Evolutionary conservation across 1,140 invertebrate species (phyloP), one percentile per base, ranked within the genome.

Genomic region (Maniola jurtina): DNA sequence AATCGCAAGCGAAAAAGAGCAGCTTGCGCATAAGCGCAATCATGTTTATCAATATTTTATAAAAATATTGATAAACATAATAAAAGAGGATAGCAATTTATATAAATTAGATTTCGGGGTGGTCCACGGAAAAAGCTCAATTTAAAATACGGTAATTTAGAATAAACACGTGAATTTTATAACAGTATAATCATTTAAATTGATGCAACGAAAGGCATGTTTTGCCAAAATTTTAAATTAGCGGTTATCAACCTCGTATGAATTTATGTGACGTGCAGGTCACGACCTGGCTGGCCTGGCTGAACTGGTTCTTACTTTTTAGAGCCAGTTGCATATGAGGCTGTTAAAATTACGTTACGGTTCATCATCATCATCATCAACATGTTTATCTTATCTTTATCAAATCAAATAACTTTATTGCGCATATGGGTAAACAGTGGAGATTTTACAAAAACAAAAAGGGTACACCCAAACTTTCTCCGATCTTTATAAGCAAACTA

Each of bases 171-270:
- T n/a, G 36, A 36, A 57, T 57, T n/a, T 40, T 14, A 57, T 14
- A 9, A 36, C 14, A 45, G 10, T 45, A n/a, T 45, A 45, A 45
- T 45, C n/a, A n/a, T 38, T 14, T 16, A 36, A 57, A n/a, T 57
- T 38, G 55, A 36, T 57, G 55, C 42, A 45, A 45, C 42, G 34
- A 55, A 55, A 34, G 52, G 55, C 36, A 36, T n/a, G 14, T 25
- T 14, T 38, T 57, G 55, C 34, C 55, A 38, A 57, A 56, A 57
- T 57, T 57, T 57, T n/a, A 57, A 57, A 57, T 57, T 13, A 57
- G 13, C 14, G 35, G 55, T 6, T 38, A 16, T n/a, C 11, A 38
- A 36, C 6, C 11, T 36, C 13, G n/a, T 8, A 34, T 14, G 14
- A 57, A 35, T 57, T 35, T 14, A 14, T 40, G 34, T 57, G 36